Evolutionary conservation across 2,113 vertebrate species (phyloP).

Genomic region (Ciconia stormi): DNA sequence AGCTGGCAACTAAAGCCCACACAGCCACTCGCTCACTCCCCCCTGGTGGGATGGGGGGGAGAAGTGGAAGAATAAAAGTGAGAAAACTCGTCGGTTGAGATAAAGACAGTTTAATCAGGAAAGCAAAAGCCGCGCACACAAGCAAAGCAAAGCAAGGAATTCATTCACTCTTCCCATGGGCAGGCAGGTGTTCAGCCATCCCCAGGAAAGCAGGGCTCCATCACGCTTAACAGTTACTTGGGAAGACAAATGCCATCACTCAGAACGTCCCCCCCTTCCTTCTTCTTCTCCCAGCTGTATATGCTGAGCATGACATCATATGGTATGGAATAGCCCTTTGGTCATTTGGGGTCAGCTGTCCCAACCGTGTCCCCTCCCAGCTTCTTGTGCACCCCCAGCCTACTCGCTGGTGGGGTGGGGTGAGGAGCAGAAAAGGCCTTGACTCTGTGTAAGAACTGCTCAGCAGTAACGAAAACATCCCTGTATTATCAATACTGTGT

Average conservation of each 20-base stretch:
- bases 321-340: neutral
- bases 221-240: fast-evolving
- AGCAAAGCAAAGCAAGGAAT: neutral
- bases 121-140: fast-evolving
- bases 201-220: neutral
- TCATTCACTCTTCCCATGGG: fast-evolving
- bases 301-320: neutral
- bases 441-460: too few species aligned
- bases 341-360: neutral
- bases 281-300: neutral
- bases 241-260: neutral
- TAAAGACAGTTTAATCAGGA: neutral
- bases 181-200: neutral
- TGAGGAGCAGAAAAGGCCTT: too few species aligned
- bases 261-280: neutral
- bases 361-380: neutral
- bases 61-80: neutral
- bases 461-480: too few species aligned
- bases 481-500: too few species aligned
- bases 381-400: neutral
- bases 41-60: fast-evolving
- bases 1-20: fast-evolving
- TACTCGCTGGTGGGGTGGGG: too few species aligned
- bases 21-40: fast-evolving
- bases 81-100: neutral